Conservation (phyloP, 2,113 vertebrate genomes). For the Peucedramus taeniatus region DNA sequence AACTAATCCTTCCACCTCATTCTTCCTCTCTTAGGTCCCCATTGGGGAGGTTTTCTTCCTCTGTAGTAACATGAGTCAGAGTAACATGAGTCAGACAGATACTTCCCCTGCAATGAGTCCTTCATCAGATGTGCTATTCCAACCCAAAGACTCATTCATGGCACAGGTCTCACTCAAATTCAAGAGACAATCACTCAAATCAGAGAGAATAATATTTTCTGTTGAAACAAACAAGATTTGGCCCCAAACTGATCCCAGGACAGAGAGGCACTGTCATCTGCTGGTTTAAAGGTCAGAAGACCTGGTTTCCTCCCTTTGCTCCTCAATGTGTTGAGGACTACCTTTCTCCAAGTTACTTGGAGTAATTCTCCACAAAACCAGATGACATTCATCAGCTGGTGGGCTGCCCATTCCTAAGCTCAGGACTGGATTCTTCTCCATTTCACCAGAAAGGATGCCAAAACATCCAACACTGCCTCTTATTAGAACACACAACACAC, state of each 20-base stretch:
- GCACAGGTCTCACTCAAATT: background rate
- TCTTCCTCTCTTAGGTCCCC: background rate
- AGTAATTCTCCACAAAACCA: background rate
- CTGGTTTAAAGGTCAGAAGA: background rate
- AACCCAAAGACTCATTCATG: background rate
- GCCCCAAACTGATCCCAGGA: background rate
- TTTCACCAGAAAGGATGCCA: background rate
- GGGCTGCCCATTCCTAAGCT: background rate
- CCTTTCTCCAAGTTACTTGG: background rate
- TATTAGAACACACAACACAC: background rate
- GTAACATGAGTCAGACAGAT: background rate
- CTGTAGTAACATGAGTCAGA: background rate
- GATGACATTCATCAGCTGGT: background rate
- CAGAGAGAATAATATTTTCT: background rate
- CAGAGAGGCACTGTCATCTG: background rate
- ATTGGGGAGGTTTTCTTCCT: background rate
- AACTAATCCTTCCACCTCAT: background rate
- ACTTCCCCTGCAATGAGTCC: background rate
- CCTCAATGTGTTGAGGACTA: background rate
- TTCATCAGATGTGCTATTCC: background rate
- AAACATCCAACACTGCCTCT: background rate
- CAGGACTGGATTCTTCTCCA: background rate
- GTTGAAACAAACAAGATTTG: background rate
- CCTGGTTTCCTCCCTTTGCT: background rate
- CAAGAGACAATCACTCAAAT: background rate